phyloP scores from a whole-genome alignment of 2,888 invertebrate species.

The Xylocampa areola region DNA sequence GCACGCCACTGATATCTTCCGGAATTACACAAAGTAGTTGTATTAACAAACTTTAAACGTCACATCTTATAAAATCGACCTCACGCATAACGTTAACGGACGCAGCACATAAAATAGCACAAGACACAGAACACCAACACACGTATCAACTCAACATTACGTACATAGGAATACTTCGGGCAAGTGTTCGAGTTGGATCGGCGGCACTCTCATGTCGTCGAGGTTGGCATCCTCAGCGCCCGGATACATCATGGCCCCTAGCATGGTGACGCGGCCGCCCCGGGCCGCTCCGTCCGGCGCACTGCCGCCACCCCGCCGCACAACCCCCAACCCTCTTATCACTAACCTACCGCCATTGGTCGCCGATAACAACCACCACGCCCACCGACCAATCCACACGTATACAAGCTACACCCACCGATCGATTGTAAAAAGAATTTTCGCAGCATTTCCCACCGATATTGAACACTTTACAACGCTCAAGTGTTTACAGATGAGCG shows the following conservation, averaged over 20 bases:
- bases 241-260: conserved; percentile 89
- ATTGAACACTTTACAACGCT: conserved; percentile 81
- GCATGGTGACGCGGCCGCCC: conserved; percentile 80
- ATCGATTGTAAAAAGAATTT: conserved; percentile 83
- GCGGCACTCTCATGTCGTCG: conserved; percentile 92
- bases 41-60: conserved; percentile 2
- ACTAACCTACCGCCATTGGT: conserved; percentile 78
- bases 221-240: conserved; percentile 78
- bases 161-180: conserved; percentile 93
- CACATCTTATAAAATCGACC: conserved; percentile 28
- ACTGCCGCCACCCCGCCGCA: conserved; percentile 82
- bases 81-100: conserved; percentile 23
- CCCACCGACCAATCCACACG: conserved; percentile 83
- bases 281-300: conserved; percentile 76
- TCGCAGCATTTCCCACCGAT: conserved; percentile 79
- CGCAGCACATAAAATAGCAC: conserved; percentile 50
- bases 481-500: conserved; percentile 76
- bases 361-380: conserved; percentile 85
- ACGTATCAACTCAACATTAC: conserved; percentile 77
- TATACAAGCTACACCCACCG: conserved; percentile 79
- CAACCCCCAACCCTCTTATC: conserved; percentile 87
- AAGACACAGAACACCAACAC: conserved; percentile 56
- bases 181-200: conserved; percentile 93
- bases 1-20: no score
- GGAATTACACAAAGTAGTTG: no score